Evolutionary conservation across 2,888 invertebrate species (phyloP).

Genomic region (Aquatica leii): DNA sequence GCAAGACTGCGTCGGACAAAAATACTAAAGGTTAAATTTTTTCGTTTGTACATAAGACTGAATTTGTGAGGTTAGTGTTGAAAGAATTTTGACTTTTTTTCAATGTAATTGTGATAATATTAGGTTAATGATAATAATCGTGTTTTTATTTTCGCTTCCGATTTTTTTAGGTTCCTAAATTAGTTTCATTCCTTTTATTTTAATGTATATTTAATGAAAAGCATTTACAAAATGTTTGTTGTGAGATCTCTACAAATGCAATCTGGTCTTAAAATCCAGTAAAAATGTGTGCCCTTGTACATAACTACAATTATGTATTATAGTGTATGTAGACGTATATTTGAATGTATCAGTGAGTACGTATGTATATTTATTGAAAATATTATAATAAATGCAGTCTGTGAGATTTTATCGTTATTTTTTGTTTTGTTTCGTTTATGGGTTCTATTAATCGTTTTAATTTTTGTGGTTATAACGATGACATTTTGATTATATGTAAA

Average conservation of each 20-base stretch:
- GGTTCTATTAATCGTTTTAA: too few species aligned
- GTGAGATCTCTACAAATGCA: constrained; percentile 36
- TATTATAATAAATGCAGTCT: constrained; percentile 27
- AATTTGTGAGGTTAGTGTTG: constrained; percentile 24
- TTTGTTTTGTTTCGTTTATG: too few species aligned
- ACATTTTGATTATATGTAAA: too few species aligned
- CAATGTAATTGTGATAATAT: constrained; percentile 48
- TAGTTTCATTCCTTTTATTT: constrained; percentile 34
- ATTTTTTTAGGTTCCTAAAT: constrained; percentile 22
- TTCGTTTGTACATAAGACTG: constrained; percentile 47
- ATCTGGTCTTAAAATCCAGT: constrained; percentile 26
- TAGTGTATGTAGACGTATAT: constrained; percentile 53
- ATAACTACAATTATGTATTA: constrained; percentile 49
- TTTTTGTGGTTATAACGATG: too few species aligned
- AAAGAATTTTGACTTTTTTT: constrained; percentile 28
- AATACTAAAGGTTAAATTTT: constrained; percentile 53
- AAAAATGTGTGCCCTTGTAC: constrained; percentile 48
- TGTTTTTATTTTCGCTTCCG: constrained; percentile 15
- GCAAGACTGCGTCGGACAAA: constrained; percentile 68
- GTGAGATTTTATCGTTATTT: too few species aligned
- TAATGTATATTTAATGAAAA: constrained; percentile 22
- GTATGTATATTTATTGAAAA: constrained; percentile 55
- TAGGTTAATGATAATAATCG: constrained; percentile 16
- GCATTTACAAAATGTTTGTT: constrained; percentile 46
- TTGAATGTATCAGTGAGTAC: constrained; percentile 52